Evolutionary conservation across 2,113 vertebrate genomes (phyloP).

Genomic region (Tragulus kanchil): DNA sequence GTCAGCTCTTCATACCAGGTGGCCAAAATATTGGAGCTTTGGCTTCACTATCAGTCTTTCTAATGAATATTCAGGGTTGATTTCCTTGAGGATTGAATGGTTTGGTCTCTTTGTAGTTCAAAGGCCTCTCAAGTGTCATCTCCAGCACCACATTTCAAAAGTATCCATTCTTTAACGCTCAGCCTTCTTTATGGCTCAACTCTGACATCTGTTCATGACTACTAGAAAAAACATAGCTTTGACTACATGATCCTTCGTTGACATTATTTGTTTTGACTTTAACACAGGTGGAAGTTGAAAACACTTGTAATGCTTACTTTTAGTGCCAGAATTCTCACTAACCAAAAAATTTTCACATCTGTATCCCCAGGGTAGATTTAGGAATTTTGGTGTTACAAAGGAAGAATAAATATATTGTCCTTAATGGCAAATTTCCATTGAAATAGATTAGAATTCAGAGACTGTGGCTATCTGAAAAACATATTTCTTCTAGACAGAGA

Average conservation of each 20-base stretch:
- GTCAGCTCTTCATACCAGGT: background rate
- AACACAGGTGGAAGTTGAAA: background rate
- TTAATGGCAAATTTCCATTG: background rate
- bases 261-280: constrained; percentile 46
- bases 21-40: background rate
- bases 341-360: background rate
- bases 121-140: background rate
- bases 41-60: background rate
- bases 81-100: background rate
- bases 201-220: background rate
- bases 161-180: background rate
- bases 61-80: background rate
- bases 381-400: background rate
- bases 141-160: background rate
- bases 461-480: background rate
- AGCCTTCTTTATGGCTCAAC: background rate
- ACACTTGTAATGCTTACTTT: background rate
- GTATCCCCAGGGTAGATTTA: background rate
- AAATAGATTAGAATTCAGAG: background rate
- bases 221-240: background rate
- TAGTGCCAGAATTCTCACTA: background rate
- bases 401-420: background rate
- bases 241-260: background rate
- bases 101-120: background rate
- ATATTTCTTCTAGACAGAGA: background rate